These are phyloP conservation scores for Malacoctenus gilli DNA, from an alignment of 2,797 vertebrate genomes.

Conservation along the genomic window DNA sequence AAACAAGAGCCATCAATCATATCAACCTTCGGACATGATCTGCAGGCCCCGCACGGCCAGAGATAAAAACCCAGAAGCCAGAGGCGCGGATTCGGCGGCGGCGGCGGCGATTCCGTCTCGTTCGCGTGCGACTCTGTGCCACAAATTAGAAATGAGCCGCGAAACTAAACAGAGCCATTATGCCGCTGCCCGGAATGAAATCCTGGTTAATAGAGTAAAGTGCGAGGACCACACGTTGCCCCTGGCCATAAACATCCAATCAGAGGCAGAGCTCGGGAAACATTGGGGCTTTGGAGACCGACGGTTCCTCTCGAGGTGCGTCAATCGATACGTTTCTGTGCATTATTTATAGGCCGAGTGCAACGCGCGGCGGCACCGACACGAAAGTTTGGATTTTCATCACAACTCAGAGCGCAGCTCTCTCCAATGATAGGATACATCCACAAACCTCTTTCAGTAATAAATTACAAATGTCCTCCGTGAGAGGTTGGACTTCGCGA, in stretches of 20 bases:
- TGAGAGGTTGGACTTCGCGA: conserved; percentile 1
- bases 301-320: conserved; percentile 54
- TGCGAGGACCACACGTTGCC: conserved; percentile 35
- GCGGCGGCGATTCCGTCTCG: background rate
- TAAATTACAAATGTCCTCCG: background rate
- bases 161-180: conserved; percentile 31
- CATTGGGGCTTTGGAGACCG: conserved; percentile 37
- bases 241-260: conserved; percentile 56
- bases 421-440: conserved; percentile 4
- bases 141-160: conserved; percentile 33
- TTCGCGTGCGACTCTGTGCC: background rate
- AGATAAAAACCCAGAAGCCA: conserved; percentile 2
- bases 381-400: conserved; percentile 6
- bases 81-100: too few species aligned
- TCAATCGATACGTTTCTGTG: conserved; percentile 66
- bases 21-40: conserved; percentile 28
- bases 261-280: conserved; percentile 47
- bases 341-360: conserved; percentile 67
- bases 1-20: conserved; percentile 58
- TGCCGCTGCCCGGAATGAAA: conserved; percentile 20
- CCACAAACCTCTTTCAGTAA: background rate
- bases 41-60: background rate
- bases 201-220: conserved; percentile 16
- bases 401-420: background rate
- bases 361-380: conserved; percentile 21